These are phyloP conservation scores for Aegithalos caudatus DNA, from an alignment of 2,113 vertebrate species.

Conservation along the genomic window DNA sequence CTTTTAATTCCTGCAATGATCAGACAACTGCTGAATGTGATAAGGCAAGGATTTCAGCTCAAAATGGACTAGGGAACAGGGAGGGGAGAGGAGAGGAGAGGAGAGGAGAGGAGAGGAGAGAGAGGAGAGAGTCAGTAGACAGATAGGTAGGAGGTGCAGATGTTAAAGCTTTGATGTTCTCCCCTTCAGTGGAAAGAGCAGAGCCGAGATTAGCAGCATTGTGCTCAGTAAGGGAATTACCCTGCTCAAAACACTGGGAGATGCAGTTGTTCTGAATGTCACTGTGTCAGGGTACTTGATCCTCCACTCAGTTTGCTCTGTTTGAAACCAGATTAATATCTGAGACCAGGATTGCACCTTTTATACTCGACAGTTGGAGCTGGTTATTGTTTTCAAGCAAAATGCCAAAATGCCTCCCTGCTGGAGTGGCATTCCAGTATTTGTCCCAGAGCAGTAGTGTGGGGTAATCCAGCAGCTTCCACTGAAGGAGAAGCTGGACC, in stretches of 20 bases:
- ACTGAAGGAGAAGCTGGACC: neutral
- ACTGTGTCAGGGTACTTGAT: neutral
- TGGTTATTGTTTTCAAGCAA: neutral
- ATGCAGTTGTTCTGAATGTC: neutral
- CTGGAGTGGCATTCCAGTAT: neutral
- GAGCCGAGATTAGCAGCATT: neutral
- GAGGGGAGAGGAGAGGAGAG: neutral
- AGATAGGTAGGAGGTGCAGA: neutral
- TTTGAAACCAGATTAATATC: slow-evolving; percentile 2
- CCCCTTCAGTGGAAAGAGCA: neutral
- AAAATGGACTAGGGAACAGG: neutral
- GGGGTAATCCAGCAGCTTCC: neutral
- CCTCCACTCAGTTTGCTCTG: neutral
- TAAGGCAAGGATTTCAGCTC: slow-evolving; percentile 16
- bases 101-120: neutral
- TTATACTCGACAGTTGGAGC: neutral
- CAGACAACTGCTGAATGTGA: slow-evolving; percentile 9
- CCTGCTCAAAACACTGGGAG: neutral
- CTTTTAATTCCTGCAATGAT: slow-evolving; percentile 1
- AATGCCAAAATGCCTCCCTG: neutral
- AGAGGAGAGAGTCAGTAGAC: neutral
- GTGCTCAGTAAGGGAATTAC: neutral
- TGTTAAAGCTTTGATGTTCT: neutral
- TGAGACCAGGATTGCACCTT: neutral
- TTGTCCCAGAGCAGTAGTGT: neutral